phyloP scores from a whole-genome alignment of 1,140 invertebrate genomes.

The Probaryconus sp. region DNA sequence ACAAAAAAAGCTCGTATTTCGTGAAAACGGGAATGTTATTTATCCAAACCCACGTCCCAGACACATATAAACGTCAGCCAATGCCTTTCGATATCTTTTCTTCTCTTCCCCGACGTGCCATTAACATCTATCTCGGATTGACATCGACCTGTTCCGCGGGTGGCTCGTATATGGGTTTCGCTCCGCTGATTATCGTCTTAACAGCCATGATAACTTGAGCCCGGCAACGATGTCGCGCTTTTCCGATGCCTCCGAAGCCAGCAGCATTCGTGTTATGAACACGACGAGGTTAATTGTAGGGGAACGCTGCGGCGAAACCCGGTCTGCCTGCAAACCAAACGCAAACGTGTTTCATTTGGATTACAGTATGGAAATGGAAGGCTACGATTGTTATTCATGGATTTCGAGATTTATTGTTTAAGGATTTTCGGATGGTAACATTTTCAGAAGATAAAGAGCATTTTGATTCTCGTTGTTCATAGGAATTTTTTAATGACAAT shows the following conservation, averaged over 20 bases:
- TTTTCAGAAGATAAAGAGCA: too few relatives aligned
- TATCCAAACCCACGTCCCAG: slow-evolving; percentile 51
- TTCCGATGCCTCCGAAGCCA: slow-evolving; percentile 47
- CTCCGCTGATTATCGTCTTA: slow-evolving; percentile 64
- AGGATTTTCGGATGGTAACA: background rate
- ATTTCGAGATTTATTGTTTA: slow-evolving; percentile 18
- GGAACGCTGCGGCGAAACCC: slow-evolving; percentile 14
- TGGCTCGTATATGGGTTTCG: slow-evolving; percentile 55
- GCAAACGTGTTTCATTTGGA: slow-evolving; percentile 34
- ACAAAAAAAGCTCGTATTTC: slow-evolving; percentile 33
- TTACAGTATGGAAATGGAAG: slow-evolving; percentile 38
- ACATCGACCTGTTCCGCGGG: slow-evolving; percentile 56
- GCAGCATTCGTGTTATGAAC: slow-evolving; percentile 55
- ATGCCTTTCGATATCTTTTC: slow-evolving; percentile 53
- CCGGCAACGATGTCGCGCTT: slow-evolving; percentile 57
- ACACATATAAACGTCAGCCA: slow-evolving; percentile 49
- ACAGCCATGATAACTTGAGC: slow-evolving; percentile 63
- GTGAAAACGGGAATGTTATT: slow-evolving; percentile 37
- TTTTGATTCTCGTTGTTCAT: too few relatives aligned
- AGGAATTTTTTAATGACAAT: too few relatives aligned
- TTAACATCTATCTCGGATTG: slow-evolving; percentile 56
- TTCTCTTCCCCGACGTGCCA: slow-evolving; percentile 31
- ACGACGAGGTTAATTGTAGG: slow-evolving; percentile 42
- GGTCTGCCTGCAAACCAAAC: slow-evolving; percentile 26
- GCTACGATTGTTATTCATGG: slow-evolving; percentile 53